Evolutionary conservation across 2,113 vertebrate species (phyloP).

Genomic region (Caranx ignobilis): DNA sequence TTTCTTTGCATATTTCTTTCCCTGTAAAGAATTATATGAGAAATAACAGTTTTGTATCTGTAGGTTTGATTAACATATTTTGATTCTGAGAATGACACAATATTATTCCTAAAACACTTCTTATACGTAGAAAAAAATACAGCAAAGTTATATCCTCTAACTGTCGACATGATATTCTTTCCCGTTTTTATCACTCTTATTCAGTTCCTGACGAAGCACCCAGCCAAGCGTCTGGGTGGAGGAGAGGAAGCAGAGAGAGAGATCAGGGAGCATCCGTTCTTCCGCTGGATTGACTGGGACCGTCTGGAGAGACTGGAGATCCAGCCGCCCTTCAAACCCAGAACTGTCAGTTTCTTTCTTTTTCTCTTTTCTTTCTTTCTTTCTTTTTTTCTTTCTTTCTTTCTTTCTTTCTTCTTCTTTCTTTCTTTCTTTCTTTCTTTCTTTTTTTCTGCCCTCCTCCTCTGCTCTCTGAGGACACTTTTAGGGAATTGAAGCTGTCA

Average conservation of each 20-base stretch:
- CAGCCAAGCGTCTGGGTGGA: constrained; percentile 89
- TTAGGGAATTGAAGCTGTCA: constrained; percentile 49
- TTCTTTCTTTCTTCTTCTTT: not conserved
- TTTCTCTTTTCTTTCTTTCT: not conserved
- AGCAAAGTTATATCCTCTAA: not conserved
- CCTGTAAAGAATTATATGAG: too few relatives aligned
- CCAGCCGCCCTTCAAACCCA: constrained; percentile 90
- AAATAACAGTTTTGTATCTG: not conserved
- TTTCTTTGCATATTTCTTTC: not conserved
- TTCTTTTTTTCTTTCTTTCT: not conserved
- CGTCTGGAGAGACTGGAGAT: constrained; percentile 90
- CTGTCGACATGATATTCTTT: not conserved
- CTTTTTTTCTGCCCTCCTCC: not conserved
- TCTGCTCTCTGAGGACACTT: constrained; percentile 29
- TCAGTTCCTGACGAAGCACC: constrained; percentile 92
- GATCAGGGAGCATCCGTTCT: constrained; percentile 91
- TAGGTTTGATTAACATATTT: not conserved
- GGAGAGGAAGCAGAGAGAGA: constrained; percentile 88
- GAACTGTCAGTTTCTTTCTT: constrained; percentile 86
- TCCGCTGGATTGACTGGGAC: constrained; percentile 96
- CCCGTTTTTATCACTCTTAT: not conserved
- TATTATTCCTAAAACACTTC: not conserved
- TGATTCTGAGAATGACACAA: not conserved
- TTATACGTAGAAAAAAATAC: not conserved
- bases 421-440: not conserved